Base-by-base conservation (phyloP, 1,140 invertebrate species). In the Drosophila pachea region DNA sequence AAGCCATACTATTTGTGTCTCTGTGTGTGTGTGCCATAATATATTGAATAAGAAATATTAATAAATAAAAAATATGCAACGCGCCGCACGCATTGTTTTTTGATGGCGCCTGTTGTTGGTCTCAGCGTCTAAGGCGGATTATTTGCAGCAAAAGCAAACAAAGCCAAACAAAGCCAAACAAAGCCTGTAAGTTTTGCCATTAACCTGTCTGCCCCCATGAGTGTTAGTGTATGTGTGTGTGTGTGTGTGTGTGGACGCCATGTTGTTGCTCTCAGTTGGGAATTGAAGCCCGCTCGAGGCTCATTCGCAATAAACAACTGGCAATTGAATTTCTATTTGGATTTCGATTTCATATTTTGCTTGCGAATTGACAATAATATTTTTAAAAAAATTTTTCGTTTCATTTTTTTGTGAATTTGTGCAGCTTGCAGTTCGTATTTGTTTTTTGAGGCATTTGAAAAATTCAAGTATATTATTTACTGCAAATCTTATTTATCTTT, bases 51-150 rank as follows among this genome's bases (percentile, higher is more conserved):
- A 55, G 22, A 62, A 50, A 64, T 55, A 42, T 47, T 22, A 54
- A 55, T 33, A 54, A 31, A 61, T 33, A 22, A 22, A 45, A 45
- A 22, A 54, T 67, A 54, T 42, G 32, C 35, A 49, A 52, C 66
- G 4, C 48, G 60, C 68, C 40, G 38, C 22, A 29, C 38, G 45
- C 53, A 66, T 31, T 48, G 36, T 45, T 36, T 29, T 67, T n/a
- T n/a, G n/a, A n/a, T n/a, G n/a, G n/a, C n/a, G n/a, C n/a, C n/a
- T 33, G 9, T 50, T 71, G 45, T 52, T 70, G 11, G 61, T 58
- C 40, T 54, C 72, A 58, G 75, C 65, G 61, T 64, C 62, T 65
- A 83, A 83, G 78, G 78, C 78, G 78, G 78, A 83, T 83, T 83
- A 83, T 73, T 65, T 68, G 70, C 73, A 71, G 63, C 74, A 49